Evolutionary conservation across 2,797 vertebrate genomes (phyloP), one percentile per base, ranked within the genome.

Genomic region (Nasua narica): DNA sequence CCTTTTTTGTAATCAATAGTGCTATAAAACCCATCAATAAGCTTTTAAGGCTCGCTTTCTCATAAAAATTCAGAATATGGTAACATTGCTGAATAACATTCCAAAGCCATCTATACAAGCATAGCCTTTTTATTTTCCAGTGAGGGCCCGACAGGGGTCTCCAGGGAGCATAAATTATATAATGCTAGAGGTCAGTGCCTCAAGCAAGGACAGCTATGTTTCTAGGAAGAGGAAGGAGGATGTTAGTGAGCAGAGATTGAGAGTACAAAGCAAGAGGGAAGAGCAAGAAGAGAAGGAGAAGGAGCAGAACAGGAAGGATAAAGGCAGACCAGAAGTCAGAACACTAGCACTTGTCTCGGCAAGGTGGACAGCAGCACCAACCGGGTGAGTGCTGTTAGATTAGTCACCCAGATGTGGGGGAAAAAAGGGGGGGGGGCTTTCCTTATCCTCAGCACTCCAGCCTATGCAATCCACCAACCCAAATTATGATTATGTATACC

Each of bases 391-490:
- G 69, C 74, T 62, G 8, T 50, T n/a, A 96, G 56, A 65, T 43
- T 69, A 50, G 60, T 62, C 74, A 90, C n/a, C 74, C 58, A 83
- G n/a, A 76, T 15, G 69, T 23, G 67, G 13, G 27, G 29, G 29
- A 29, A 12, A 58, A n/a, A 50, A 43, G 60, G 60, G 10, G 60
- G 10, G 46, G 48, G 27, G 25, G 16, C 70, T 92, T 90, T 78
- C 56, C 70, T 94, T 89, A 69, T 40, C 84, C 86, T 96, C 86
- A 81, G 62, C 37, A 65, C 52, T 86, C 29, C 60, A 83, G 92
- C 60, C 94, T 35, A 70, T 3, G 19, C n/a, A 79, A 91, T 70
- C 56, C 56, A 92, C 56, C 69, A 79, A 88, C 56, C 90, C 90
- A 87, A 76, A 74, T 74, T 67, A 90, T 0, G 3, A 60, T 32